Base-by-base conservation (phyloP, 2,113 vertebrate genomes). In the Struthidea cinerea region DNA sequence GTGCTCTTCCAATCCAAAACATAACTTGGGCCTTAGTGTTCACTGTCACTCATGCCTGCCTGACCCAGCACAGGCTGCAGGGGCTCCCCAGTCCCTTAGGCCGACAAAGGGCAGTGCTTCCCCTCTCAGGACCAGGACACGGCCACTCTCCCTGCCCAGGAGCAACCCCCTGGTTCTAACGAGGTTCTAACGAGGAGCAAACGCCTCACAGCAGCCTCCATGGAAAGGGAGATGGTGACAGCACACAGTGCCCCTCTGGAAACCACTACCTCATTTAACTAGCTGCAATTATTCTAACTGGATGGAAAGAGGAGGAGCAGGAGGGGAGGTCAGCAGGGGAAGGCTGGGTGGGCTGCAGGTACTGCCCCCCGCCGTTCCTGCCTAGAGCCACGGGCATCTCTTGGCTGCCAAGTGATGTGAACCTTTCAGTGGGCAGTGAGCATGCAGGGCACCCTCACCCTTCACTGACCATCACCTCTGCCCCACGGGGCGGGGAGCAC, bases 11-110 rank as follows among this genome's bases (percentile, higher is more conserved):
- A 85, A 79, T 84, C 41, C 47, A 32, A 77, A 82, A 26, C 10
- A 15, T 3, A 44, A 37, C n/a, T 76, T 11, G 16, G 41, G 46
- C 27, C 39, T 69, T 6, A 9, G 13, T 1, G 3, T 8, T 61
- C 3, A 0, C 47, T 83, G 42, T 7, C 2, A 2, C 6, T 27
- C 2, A 0, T 5, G 6, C 33, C 68, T 59, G 56, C n/a, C 74
- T 42, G 60, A 18, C 39, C 50, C 85, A 44, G 24, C 37, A 21
- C 5, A 4, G 60, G 56, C 42, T 64, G 33, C 1, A 1, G 30
- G 26, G 60, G 49, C 53, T 86, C 49, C 42, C n/a, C 70, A 17
- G 35, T 6, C 35, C 9, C 59, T 9, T 3, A 11, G 49, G 11
- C n/a, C 32, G 2, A 0, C 13, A 3, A 7, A 10, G 67, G n/a